Base-by-base conservation (phyloP, 1,140 invertebrate genomes). In the Nymphalis io region DNA sequence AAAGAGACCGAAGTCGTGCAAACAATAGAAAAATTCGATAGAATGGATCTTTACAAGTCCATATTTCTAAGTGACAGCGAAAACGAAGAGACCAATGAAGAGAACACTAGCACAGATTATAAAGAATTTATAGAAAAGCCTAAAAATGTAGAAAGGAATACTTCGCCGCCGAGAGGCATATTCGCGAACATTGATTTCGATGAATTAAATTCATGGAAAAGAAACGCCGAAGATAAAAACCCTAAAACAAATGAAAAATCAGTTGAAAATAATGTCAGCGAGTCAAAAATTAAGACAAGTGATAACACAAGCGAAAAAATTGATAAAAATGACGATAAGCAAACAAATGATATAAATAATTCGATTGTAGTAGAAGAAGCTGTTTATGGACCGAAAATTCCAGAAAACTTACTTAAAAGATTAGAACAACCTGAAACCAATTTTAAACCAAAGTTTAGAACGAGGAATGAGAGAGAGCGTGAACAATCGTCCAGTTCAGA, bases 171-270 rank as follows among this genome's bases (percentile, higher is more conserved):
- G 0, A 92, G 94, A 68, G 95, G 95, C 1, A 95, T 96, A 61
- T 96, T 96, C 78, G 95, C 95, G 0, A 94, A 95, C 70, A 86
- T 96, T 21, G 94, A 96, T 88, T 92, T 95, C 13, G 94, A 95
- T 70, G 90, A 88, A 79, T 74, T 94, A 1, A 89, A 92, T 63
- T 89, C 90, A 15, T 93, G 91, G 85, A 88, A 88, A 60, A 91
- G 92, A 70, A 51, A 51, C 16, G 40, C 70, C n/a, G 77, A 81
- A 5, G 63, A 72, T 60, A 76, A 82, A 60, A 72, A 51, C 53
- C 46, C 48, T 55, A 63, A 80, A 57, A 69, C 71, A 72, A 42
- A 59, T 59, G 33, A 69, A 33, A 42, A 78, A 42, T 68, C 42
- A 69, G 62, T 68, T 62, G 60, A 70, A 57, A 72, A 42, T 61